Base-by-base conservation (phyloP, 1,140 invertebrate genomes). In the Sarcophaga peregrina region DNA sequence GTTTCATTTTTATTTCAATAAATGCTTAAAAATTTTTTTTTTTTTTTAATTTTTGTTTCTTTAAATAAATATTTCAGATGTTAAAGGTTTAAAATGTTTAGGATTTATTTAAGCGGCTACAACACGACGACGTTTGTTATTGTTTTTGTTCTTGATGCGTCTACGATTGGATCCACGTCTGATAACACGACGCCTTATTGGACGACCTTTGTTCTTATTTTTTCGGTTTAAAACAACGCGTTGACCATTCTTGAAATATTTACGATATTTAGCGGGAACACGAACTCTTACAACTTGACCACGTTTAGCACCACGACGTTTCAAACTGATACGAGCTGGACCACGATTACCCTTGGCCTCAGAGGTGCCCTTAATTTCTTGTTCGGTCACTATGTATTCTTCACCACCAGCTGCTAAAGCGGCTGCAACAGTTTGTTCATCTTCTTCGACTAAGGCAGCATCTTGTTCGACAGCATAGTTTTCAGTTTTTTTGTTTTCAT, bases 241-340 rank as follows among this genome's bases (percentile, higher is more conserved):
- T 82, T 89, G 88, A 17, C 88, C 88, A 72, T 88, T 89, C 85
- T 89, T 88, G 85, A 89, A 89, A 80, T 89, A 89, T 80, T 87
- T 85, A n/a, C 88, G 85, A 45, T 89, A 89, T 4, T 86, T 85
- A 0, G 87, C 85, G 6, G 88, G 88, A 7, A 89, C 87, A 6
- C 88, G 85, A 0, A 89, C 88, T 46, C 86, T 87, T 62, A 89
- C 86, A 81, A 85, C 25, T 78, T 86, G 86, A 9, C 88, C 88
- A n/a, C 86, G 86, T 13, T 88, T 87, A 6, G 74, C 81, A 15
- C 85, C 86, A 83, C 87, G 87, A 82, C 88, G 88, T 8, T 87
- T 84, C 84, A 89, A 46, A n/a, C 85, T 89, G 52, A 89, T 87
- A 68, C 84, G 85, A 13, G 85, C 85, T 54, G 81, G 86, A 73